phyloP scores from a whole-genome alignment of 1,140 invertebrate genomes.

The Lordiphosa mommai region DNA sequence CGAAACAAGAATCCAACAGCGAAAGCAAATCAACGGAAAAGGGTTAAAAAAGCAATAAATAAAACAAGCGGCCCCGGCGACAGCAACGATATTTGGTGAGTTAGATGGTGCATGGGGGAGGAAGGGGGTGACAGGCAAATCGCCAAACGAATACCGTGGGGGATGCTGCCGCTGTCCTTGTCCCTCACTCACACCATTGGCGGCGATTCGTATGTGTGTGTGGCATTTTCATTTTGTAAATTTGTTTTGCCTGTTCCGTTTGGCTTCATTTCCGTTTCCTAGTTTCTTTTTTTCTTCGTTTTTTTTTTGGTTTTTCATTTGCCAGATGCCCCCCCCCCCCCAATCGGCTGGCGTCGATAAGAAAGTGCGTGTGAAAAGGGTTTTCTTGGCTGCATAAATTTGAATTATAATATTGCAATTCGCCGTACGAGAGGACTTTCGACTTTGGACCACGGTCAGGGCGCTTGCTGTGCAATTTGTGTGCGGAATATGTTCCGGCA shows the following conservation, averaged over 20 bases:
- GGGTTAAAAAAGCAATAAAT: slow-evolving; percentile 78
- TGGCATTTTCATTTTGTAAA: slow-evolving; percentile 76
- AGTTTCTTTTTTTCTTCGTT: slow-evolving; percentile 12
- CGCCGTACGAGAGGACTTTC: slow-evolving; percentile 7
- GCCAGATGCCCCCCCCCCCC: slow-evolving; percentile 15
- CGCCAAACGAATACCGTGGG: slow-evolving; percentile 72
- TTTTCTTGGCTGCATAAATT: slow-evolving; percentile 69
- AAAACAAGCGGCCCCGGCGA: slow-evolving; percentile 74
- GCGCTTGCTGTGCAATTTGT: slow-evolving; percentile 70
- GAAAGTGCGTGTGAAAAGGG: slow-evolving; percentile 77
- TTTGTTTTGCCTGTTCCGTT: slow-evolving; percentile 77
- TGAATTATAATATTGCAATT: slow-evolving; percentile 72
- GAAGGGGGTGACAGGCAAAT: slow-evolving; percentile 64
- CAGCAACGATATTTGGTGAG: slow-evolving; percentile 64
- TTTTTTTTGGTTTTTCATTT: slow-evolving; percentile 37
- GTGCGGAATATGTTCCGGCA: slow-evolving; percentile 77
- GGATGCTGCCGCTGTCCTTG: slow-evolving; percentile 32
- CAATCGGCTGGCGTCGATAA: slow-evolving; percentile 61
- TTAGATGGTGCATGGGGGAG: slow-evolving; percentile 16
- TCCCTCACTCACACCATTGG: background rate
- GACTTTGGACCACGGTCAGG: slow-evolving; percentile 34
- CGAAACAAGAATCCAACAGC: slow-evolving; percentile 4
- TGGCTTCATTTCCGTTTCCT: slow-evolving; percentile 73
- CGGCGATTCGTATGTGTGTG: slow-evolving; percentile 15
- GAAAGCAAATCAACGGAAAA: slow-evolving; percentile 65